Conservation (phyloP, 2,113 vertebrate species). For the Heterochromis multidens region DNA sequence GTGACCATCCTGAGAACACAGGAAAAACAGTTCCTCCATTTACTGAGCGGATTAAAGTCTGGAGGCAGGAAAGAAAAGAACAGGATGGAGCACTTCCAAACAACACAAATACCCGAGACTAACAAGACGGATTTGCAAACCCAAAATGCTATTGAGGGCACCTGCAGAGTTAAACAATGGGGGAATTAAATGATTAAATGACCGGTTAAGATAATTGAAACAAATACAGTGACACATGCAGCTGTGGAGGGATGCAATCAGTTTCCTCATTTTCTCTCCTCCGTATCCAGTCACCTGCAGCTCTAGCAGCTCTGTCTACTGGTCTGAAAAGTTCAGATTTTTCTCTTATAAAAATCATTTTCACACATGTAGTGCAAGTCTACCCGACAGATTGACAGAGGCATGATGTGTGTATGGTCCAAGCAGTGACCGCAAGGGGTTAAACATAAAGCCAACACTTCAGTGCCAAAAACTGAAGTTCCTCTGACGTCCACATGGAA, state of each 20-base stretch:
- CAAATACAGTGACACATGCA: background rate
- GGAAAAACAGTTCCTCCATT: background rate
- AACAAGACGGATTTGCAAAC: background rate
- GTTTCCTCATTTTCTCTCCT: background rate
- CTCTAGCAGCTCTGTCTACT: background rate
- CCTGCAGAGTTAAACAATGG: background rate
- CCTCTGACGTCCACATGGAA: background rate
- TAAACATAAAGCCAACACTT: too few relatives aligned
- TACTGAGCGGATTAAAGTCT: background rate
- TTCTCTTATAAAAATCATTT: background rate
- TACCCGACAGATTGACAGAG: too few relatives aligned
- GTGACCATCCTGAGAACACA: constrained; percentile 67
- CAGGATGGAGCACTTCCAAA: background rate
- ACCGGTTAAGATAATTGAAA: background rate
- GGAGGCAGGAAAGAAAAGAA: background rate
- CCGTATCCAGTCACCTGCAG: background rate
- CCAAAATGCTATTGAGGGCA: background rate
- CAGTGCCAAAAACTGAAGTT: too few relatives aligned
- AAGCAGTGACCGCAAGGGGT: background rate
- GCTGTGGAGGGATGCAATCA: too few relatives aligned
- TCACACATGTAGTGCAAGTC: background rate
- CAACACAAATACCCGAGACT: background rate
- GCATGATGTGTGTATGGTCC: fast-evolving
- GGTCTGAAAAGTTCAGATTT: background rate
- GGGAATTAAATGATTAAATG: background rate